Evolutionary conservation across 2,888 invertebrate species (phyloP), one percentile per base, ranked within the genome.

Genomic region (Crocallis elinguaria): DNA sequence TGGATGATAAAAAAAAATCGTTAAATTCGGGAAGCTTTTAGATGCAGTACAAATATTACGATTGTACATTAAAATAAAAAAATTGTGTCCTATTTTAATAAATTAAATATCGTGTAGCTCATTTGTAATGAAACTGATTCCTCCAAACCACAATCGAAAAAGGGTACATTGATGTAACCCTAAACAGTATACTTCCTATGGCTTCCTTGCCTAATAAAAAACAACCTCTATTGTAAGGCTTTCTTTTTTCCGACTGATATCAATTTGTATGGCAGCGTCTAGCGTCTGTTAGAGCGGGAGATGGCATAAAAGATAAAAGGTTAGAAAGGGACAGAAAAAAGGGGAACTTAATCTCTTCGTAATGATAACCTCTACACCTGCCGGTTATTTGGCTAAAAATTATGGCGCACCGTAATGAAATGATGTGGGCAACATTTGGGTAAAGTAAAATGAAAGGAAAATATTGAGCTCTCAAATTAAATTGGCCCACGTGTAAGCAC

Each of bases 361-460:
- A 87, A 86, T 82, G 84, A 82, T 82, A 81, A 79, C 76, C 75
- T 77, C 74, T 75, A 79, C 87, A 88, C 86, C 88, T 88, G 88
- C 72, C 77, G 69, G 74, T 78, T 79, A 73, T 79, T 71, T 73
- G 69, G 60, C 51, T 66, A 62, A 73, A 79, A 83, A 84, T 82
- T 83, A 84, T 78, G 72, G 73, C 66, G 70, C 64, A 62, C 64
- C 65, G 73, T 71, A 71, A 77, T 67, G 73, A 73, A 75, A 73
- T 60, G 58, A 63, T 53, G 51, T 58, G 50, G 57, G 54, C 35
- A 57, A 54, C 49, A 57, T 52, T 63, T 63, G 54, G 58, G 49
- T 38, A 45, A 37, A 52, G 43, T 49, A 44, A 58, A 57, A 60
- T 60, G 52, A 51, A 56, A 54, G 33, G 51, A 41, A 52, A 60